Percentiles rank a stretch among this genome's conserved stretches.
Conservation (phyloP, 2,888 invertebrate genomes). For the Scelioninae gen. 1 region DNA sequence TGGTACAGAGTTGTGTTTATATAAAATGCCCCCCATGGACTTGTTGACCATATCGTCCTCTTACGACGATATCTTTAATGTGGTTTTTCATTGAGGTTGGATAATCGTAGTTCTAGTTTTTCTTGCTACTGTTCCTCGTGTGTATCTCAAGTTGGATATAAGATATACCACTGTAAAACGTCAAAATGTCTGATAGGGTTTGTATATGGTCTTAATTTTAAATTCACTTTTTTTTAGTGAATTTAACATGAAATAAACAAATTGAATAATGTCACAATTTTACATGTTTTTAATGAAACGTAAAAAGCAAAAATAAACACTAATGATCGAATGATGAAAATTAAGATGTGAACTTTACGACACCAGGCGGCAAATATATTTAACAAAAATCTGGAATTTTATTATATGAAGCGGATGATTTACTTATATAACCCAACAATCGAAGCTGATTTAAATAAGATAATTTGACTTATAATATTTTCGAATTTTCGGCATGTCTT, state of each 20-base stretch:
- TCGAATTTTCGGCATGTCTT: conserved; percentile 2
- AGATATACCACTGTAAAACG: conserved; percentile 8
- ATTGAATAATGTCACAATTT: too few species aligned
- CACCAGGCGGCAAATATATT: too few species aligned
- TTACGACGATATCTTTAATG: conserved; percentile 28
- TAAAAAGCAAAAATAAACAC: background rate
- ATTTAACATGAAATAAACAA: too few species aligned
- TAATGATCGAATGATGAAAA: too few species aligned
- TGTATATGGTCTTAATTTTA: too few species aligned
- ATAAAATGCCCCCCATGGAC: conserved; percentile 27
- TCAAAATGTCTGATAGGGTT: conserved; percentile 17
- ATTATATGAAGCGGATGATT: too few species aligned
- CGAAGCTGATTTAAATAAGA: too few species aligned
- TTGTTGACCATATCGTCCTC: conserved; percentile 31
- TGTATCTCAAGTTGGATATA: conserved; percentile 20
- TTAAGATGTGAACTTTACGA: too few species aligned
- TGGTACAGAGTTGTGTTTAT: conserved; percentile 23
- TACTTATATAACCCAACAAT: too few species aligned
- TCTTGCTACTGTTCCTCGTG: conserved; percentile 25
- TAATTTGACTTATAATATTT: too few species aligned
- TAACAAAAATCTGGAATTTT: too few species aligned
- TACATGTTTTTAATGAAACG: background rate
- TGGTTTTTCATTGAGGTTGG: conserved; percentile 19
- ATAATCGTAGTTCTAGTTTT: conserved; percentile 27
- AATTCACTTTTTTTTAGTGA: too few species aligned